These are phyloP conservation scores for Noctua pronuba DNA, from an alignment of 2,888 invertebrate genomes.

Conservation along the genomic window DNA sequence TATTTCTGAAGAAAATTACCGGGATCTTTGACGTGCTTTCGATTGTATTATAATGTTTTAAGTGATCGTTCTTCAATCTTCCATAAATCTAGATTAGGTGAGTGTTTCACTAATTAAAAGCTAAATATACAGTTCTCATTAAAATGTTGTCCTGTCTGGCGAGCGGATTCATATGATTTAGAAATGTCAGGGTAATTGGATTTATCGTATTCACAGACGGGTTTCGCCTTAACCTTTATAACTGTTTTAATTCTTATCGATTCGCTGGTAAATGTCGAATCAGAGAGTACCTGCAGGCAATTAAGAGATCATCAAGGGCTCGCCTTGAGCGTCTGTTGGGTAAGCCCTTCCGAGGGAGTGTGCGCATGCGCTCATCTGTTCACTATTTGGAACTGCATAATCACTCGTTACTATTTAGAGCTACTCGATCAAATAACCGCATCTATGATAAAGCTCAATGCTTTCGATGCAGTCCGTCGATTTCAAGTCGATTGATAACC, in stretches of 20 bases:
- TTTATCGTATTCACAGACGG: constrained; percentile 42
- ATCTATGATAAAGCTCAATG: constrained; percentile 55
- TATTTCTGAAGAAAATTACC: neutral
- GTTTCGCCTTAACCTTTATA: constrained; percentile 53
- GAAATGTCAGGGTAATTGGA: constrained; percentile 62
- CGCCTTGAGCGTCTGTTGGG: constrained; percentile 79
- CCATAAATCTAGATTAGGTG: constrained; percentile 25
- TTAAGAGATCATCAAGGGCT: constrained; percentile 72
- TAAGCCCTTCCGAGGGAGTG: constrained; percentile 71
- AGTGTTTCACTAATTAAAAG: constrained; percentile 44
- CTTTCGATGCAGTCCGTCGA: constrained; percentile 10
- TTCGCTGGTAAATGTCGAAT: constrained; percentile 62
- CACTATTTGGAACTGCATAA: constrained; percentile 70
- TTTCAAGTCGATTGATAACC: constrained; percentile 13
- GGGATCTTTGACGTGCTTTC: neutral
- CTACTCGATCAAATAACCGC: constrained; percentile 68
- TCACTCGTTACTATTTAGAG: constrained; percentile 69
- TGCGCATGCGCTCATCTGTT: constrained; percentile 70
- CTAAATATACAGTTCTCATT: constrained; percentile 51
- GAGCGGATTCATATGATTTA: constrained; percentile 51
- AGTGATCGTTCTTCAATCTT: constrained; percentile 12
- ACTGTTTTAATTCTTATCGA: constrained; percentile 58
- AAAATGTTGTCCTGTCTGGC: constrained; percentile 36
- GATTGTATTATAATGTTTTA: neutral
- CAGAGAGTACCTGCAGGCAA: constrained; percentile 67